Evolutionary conservation across 2,888 invertebrate species (phyloP).

Genomic region (Neocrepidodera transversa): DNA sequence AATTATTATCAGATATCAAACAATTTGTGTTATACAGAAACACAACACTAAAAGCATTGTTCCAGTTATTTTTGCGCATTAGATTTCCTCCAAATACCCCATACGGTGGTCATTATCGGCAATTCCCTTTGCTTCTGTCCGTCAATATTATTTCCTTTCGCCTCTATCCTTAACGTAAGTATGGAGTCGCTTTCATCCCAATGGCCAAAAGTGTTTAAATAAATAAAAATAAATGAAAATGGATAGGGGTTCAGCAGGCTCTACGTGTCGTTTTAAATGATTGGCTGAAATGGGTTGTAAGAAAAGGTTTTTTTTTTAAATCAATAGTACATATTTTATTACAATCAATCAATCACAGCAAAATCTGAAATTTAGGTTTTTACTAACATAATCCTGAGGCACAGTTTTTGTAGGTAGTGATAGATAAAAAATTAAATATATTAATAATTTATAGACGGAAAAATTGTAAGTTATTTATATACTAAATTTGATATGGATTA

Average conservation of each 20-base stretch:
- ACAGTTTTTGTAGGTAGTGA: too few relatives aligned
- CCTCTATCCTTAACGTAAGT: slow-evolving; percentile 12
- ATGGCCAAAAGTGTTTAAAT: slow-evolving; percentile 4
- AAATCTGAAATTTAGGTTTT: too few relatives aligned
- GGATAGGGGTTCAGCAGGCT: neutral
- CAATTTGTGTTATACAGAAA: slow-evolving; percentile 16
- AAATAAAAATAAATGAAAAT: slow-evolving; percentile 23
- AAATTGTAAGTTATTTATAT: too few relatives aligned
- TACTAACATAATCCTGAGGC: too few relatives aligned
- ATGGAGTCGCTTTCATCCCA: slow-evolving; percentile 5
- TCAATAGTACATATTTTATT: too few relatives aligned
- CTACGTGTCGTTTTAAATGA: neutral
- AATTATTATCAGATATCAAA: slow-evolving; percentile 17
- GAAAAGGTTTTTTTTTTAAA: too few relatives aligned
- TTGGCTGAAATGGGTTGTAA: too few relatives aligned
- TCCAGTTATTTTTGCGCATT: slow-evolving; percentile 22
- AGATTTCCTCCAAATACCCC: slow-evolving; percentile 21
- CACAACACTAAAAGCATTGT: slow-evolving; percentile 20
- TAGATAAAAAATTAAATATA: too few relatives aligned
- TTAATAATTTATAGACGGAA: too few relatives aligned
- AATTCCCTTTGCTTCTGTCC: slow-evolving; percentile 13
- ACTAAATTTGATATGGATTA: too few relatives aligned
- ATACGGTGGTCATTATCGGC: slow-evolving; percentile 22
- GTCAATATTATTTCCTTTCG: slow-evolving; percentile 20
- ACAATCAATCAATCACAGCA: too few relatives aligned